Evolutionary conservation across 2,797 vertebrate genomes (phyloP).

Genomic region (Alosa sapidissima): DNA sequence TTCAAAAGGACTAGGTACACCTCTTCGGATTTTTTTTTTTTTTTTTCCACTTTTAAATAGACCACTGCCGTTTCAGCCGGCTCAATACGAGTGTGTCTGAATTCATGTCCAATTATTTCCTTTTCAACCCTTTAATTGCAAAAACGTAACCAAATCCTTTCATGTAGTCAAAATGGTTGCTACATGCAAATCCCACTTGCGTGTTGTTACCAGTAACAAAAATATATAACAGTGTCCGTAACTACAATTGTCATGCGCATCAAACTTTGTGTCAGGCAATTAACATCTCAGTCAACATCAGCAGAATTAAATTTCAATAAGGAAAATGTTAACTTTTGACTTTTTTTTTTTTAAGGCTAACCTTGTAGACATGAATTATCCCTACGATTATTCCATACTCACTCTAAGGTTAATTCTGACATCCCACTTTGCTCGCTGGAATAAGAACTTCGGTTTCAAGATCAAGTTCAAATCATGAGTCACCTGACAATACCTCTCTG

Average conservation of each 20-base stretch:
- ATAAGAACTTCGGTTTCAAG: constrained; percentile 22
- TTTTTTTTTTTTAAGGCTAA: not conserved
- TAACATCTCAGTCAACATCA: constrained; percentile 2
- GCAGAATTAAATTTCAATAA: constrained; percentile 18
- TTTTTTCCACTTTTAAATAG: not conserved
- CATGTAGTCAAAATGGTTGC: not conserved
- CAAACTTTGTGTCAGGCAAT: constrained; percentile 14
- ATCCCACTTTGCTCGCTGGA: constrained; percentile 23
- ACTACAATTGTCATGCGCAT: constrained; percentile 6
- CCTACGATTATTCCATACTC: not conserved
- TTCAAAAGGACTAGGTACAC: constrained; percentile 1
- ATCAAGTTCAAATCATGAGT: constrained; percentile 27
- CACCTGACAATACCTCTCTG: constrained; percentile 12
- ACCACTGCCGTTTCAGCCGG: not conserved
- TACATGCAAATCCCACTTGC: not conserved
- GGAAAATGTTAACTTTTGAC: not conserved
- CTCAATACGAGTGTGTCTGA: not conserved
- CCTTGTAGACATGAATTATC: not conserved
- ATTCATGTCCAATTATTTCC: not conserved
- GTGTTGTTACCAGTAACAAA: constrained; percentile 9
- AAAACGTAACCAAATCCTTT: not conserved
- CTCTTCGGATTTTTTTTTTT: not conserved
- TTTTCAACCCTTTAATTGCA: not conserved
- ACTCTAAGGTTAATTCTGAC: constrained; percentile 20
- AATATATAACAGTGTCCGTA: constrained; percentile 11